These are phyloP conservation scores for Musca domestica DNA, from an alignment of 1,140 invertebrate genomes.

Conservation along the genomic window DNA sequence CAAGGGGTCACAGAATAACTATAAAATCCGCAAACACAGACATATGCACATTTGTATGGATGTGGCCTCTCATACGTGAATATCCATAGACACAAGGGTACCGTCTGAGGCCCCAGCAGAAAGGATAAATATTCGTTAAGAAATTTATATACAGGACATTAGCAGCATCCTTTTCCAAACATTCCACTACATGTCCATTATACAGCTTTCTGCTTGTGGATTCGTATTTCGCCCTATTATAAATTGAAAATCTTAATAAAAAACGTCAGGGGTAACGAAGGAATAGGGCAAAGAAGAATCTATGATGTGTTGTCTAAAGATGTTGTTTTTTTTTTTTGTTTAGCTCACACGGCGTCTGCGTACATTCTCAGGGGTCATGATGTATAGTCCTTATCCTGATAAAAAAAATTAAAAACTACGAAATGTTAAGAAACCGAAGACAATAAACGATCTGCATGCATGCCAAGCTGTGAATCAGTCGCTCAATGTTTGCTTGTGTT, in stretches of 20 bases:
- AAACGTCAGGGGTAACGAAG: conserved; percentile 17
- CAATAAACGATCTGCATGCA: background rate
- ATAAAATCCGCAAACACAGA: background rate
- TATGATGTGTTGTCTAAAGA: background rate
- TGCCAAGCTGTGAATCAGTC: background rate
- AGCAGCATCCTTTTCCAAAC: conserved; percentile 27
- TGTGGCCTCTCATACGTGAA: no score
- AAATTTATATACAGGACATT: conserved; percentile 22
- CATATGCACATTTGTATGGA: background rate
- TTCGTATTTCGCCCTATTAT: conserved; percentile 23
- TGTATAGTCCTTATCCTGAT: conserved; percentile 6
- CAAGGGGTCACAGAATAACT: conserved; percentile 4
- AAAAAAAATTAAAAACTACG: conserved; percentile 3
- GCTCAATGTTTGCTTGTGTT: background rate
- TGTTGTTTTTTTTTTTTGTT: background rate
- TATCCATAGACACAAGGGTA: no score
- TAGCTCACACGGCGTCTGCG: conserved; percentile 24
- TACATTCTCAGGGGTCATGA: conserved; percentile 20
- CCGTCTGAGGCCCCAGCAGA: no score
- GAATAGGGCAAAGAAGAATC: conserved; percentile 1
- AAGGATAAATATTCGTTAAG: background rate
- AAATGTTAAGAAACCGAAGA: conserved; percentile 6
- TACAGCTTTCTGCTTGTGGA: background rate
- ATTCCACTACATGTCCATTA: conserved; percentile 21
- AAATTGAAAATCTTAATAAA: conserved; percentile 29